phyloP scores from a whole-genome alignment of 2,888 invertebrate species.

The Scrobipalpa costella region DNA sequence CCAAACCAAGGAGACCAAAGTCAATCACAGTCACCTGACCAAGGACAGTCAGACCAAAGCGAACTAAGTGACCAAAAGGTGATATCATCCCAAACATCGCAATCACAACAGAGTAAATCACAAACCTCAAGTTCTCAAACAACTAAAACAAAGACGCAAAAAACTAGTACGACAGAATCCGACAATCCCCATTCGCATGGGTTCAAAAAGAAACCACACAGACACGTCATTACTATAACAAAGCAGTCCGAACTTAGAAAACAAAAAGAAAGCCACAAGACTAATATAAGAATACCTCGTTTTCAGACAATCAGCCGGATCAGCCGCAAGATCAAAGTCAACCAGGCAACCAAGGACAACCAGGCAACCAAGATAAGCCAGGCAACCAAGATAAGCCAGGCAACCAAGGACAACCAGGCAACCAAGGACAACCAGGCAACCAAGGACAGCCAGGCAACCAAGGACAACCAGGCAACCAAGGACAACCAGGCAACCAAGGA shows the following conservation, averaged over 20 bases:
- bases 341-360: background rate
- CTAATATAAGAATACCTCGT: background rate
- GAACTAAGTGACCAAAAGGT: background rate
- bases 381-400: background rate
- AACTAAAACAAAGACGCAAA: background rate
- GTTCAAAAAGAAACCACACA: constrained; percentile 3
- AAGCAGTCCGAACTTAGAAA: background rate
- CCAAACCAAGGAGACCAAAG: background rate
- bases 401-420: background rate
- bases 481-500: background rate
- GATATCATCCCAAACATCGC: background rate
- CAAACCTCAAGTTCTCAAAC: background rate
- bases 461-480: background rate
- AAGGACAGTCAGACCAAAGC: background rate
- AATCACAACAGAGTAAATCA: background rate
- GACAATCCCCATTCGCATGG: background rate
- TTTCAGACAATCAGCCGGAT: constrained; percentile 3
- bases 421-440: background rate
- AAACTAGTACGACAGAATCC: background rate
- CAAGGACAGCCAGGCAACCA: background rate
- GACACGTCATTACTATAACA: background rate
- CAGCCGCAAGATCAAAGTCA: background rate
- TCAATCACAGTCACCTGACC: background rate
- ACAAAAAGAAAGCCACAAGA: background rate
- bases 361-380: background rate